These are phyloP conservation scores for Gopherus flavomarginatus DNA, from an alignment of 2,113 vertebrate species.

Conservation along the genomic window DNA sequence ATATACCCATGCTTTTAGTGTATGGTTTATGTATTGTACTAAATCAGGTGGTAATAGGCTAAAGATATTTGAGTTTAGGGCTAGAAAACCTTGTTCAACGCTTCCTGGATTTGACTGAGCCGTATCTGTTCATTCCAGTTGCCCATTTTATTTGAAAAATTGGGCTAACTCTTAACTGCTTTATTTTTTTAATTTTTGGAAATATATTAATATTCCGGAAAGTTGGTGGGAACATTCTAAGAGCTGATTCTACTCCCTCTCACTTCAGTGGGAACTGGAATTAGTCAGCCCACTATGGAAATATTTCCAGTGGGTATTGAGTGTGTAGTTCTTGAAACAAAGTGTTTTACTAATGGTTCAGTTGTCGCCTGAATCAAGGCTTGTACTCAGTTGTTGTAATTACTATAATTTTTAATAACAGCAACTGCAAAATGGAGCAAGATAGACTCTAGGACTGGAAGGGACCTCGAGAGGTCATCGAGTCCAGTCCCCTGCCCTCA, in stretches of 20 bases:
- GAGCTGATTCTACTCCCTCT: background rate
- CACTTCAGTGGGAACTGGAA: background rate
- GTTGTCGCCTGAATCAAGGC: background rate
- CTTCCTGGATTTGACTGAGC: background rate
- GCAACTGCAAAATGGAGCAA: background rate
- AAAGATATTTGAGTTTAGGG: background rate
- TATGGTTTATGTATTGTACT: background rate
- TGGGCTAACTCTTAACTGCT: background rate
- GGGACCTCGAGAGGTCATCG: no score
- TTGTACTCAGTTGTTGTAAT: background rate
- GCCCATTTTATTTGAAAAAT: background rate
- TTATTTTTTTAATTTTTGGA: background rate
- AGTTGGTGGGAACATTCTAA: accelerated
- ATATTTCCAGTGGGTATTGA: background rate
- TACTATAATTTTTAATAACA: background rate
- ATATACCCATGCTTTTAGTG: accelerated
- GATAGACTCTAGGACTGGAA: no score
- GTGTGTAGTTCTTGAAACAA: background rate
- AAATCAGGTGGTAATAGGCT: background rate
- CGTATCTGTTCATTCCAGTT: background rate
- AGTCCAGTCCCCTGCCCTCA: no score
- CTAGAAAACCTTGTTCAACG: background rate
- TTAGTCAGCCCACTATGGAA: background rate
- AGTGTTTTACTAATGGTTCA: background rate
- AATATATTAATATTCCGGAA: background rate